phyloP scores from a whole-genome alignment of 92 coral and sea anemone genomes.

The Pocillopora meandrina region DNA sequence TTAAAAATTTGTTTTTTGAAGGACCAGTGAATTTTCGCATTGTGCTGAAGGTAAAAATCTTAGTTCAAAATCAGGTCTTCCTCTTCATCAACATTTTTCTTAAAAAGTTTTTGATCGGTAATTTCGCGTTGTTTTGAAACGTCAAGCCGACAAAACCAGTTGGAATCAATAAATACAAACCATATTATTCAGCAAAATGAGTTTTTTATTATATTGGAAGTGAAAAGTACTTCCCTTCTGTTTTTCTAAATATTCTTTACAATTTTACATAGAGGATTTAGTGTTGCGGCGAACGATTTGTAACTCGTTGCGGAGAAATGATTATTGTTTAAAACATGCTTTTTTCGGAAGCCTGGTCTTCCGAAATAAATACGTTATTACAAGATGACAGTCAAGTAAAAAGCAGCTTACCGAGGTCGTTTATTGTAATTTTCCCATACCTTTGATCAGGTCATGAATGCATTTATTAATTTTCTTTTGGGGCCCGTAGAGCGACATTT shows the following conservation, averaged over 20 bases:
- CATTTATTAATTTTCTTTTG: constrained; percentile 16
- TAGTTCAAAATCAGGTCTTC: background rate
- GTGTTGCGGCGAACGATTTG: constrained; percentile 12
- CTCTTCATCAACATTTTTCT: background rate
- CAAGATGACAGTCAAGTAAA: background rate
- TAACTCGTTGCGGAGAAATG: background rate
- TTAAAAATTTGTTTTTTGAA: constrained; percentile 27
- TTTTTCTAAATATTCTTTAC: constrained; percentile 21
- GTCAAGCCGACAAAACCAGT: constrained; percentile 25
- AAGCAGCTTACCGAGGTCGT: too few species aligned
- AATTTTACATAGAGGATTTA: constrained; percentile 20
- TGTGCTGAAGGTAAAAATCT: background rate
- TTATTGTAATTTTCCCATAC: too few species aligned
- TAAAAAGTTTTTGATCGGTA: constrained; percentile 7
- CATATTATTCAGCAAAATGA: constrained; percentile 47
- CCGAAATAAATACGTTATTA: background rate
- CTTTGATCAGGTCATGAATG: background rate
- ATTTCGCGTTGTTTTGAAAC: constrained; percentile 38
- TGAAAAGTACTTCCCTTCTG: constrained; percentile 33
- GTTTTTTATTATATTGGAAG: constrained; percentile 35
- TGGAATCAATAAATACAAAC: constrained; percentile 28
- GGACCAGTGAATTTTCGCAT: background rate
- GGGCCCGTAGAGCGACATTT: constrained; percentile 9
- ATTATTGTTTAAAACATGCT: constrained; percentile 10
- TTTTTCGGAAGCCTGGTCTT: background rate